These are phyloP conservation scores for Invenusta paracnida DNA, from an alignment of 2,888 invertebrate species.

Conservation along the genomic window DNA sequence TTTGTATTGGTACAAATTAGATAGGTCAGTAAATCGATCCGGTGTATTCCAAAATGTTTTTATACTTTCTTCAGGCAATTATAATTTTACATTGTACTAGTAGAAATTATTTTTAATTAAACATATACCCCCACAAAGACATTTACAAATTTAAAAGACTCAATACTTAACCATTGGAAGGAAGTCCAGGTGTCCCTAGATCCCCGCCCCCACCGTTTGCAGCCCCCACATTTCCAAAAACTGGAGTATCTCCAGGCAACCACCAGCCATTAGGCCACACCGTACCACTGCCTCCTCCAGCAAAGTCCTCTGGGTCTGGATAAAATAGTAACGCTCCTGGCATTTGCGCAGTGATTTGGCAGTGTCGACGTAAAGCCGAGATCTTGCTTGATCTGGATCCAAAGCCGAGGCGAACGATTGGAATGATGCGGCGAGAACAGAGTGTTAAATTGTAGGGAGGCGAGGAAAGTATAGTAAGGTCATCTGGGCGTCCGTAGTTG, in stretches of 20 bases:
- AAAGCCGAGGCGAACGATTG: neutral
- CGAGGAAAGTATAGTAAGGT: neutral
- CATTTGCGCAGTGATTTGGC: neutral
- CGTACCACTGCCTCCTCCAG: neutral
- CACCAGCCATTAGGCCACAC: slow-evolving; percentile 35
- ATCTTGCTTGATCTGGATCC: neutral
- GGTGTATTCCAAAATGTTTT: too few relatives aligned
- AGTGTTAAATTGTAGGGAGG: neutral
- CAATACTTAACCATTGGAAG: neutral
- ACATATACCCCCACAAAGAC: too few relatives aligned
- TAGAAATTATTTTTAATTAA: too few relatives aligned
- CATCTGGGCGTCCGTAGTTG: neutral
- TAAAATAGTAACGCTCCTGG: slow-evolving; percentile 30
- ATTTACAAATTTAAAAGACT: neutral
- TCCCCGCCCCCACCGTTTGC: neutral
- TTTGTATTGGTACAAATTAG: too few relatives aligned
- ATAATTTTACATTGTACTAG: too few relatives aligned
- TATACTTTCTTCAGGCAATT: too few relatives aligned
- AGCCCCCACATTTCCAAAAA: slow-evolving; percentile 23
- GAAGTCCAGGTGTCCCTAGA: slow-evolving; percentile 21
- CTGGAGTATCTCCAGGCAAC: slow-evolving; percentile 25
- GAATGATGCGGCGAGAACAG: neutral
- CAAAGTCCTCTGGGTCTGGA: slow-evolving; percentile 38
- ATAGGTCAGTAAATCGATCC: too few relatives aligned
- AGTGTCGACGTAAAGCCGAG: neutral